Percentiles rank a stretch among this genome's conserved stretches.
phyloP scores from a whole-genome alignment of 2,113 vertebrate genomes.

The pig (Sus scrofa) region DNA sequence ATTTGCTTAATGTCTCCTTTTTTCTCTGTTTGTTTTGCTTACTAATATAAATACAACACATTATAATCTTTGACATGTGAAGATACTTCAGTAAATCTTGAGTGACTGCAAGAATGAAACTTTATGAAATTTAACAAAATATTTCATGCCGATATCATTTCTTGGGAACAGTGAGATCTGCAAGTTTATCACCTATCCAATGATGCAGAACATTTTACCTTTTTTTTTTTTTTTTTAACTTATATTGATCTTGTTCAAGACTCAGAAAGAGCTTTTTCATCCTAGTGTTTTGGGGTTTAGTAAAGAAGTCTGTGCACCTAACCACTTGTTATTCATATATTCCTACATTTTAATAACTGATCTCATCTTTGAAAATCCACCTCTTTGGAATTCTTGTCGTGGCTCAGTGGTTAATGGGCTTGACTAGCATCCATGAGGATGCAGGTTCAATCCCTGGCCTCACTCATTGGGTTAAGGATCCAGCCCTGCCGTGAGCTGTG shows the following conservation, averaged over 20 bases:
- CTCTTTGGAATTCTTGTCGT: too few species aligned
- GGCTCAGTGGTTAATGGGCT: too few species aligned
- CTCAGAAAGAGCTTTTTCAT: neutral
- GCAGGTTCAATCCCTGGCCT: too few species aligned
- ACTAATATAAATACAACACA: too few species aligned
- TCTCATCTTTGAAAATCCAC: neutral
- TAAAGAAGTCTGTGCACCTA: neutral
- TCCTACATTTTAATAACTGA: neutral
- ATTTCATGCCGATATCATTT: neutral
- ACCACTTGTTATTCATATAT: neutral
- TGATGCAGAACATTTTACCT: neutral
- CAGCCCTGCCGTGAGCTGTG: too few species aligned
- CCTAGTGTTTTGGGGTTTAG: neutral
- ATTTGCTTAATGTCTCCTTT: neutral
- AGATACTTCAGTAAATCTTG: neutral
- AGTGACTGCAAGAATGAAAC: neutral
- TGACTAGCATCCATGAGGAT: too few species aligned
- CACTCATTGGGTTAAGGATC: too few species aligned
- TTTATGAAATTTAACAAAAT: slow-evolving; percentile 22
- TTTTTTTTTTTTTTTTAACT: neutral
- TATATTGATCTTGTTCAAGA: neutral
- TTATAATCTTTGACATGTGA: neutral
- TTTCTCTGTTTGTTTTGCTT: neutral
- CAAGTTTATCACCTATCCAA: neutral
- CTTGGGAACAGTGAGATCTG: neutral